Conservation (phyloP, 2,113 vertebrate genomes). For the Anhinga rufa region DNA sequence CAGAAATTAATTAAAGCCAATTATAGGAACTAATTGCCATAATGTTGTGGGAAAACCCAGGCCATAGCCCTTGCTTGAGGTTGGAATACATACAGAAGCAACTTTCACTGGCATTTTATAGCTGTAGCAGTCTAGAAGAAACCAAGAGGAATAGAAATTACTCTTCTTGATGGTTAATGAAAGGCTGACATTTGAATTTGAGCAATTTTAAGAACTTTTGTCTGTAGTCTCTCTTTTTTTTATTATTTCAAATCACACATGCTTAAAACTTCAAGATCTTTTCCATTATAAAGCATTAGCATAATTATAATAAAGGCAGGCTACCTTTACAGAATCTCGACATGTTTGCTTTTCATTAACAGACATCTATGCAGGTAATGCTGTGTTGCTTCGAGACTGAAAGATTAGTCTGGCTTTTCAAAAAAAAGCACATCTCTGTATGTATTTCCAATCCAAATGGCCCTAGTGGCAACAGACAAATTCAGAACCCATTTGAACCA, state of each 20-base stretch:
- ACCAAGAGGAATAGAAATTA: background rate
- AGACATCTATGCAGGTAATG: background rate
- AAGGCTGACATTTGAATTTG: background rate
- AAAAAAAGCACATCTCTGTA: background rate
- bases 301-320: background rate
- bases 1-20: background rate
- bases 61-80: background rate
- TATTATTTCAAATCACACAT: background rate
- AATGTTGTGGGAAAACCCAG: background rate
- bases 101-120: background rate
- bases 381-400: background rate
- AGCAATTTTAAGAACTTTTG: background rate
- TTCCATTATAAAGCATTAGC: background rate
- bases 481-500: background rate
- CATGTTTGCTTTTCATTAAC: background rate
- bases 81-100: background rate
- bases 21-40: constrained; percentile 8
- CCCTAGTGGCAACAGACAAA: background rate
- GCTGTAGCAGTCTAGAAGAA: background rate
- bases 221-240: background rate
- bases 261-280: background rate
- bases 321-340: background rate
- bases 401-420: background rate
- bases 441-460: background rate
- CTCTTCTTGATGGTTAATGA: background rate